These are phyloP conservation scores for Nothobranchius kuhntae DNA, from an alignment of 2,113 vertebrate species.

Conservation along the genomic window DNA sequence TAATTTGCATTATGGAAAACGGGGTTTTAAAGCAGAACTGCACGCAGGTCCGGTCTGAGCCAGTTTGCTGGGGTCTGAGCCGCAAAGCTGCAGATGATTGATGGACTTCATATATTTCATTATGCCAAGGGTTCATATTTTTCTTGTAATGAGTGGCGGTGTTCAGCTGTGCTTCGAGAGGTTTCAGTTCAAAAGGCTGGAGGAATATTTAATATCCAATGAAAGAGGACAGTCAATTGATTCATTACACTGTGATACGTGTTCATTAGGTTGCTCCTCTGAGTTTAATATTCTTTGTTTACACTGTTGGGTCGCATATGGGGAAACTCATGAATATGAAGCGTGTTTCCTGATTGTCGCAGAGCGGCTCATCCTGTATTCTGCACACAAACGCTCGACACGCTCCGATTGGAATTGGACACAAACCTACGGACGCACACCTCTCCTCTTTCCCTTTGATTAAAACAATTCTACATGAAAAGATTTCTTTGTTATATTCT, in stretches of 20 bases:
- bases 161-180: slow-evolving; percentile 17
- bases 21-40: slow-evolving; percentile 3
- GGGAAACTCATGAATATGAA: slow-evolving; percentile 77
- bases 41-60: slow-evolving; percentile 1
- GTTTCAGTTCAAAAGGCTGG: slow-evolving; percentile 59
- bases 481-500: slow-evolving; percentile 27
- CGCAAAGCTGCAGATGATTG: slow-evolving; percentile 35
- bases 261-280: slow-evolving; percentile 73
- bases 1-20: slow-evolving; percentile 15
- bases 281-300: slow-evolving; percentile 83
- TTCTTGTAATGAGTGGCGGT: slow-evolving; percentile 31
- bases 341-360: slow-evolving; percentile 57
- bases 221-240: slow-evolving; percentile 72
- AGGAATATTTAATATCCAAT: slow-evolving; percentile 86
- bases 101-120: slow-evolving; percentile 61
- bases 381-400: slow-evolving; percentile 26
- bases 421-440: slow-evolving; percentile 3
- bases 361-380: slow-evolving; percentile 50
- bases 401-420: background rate
- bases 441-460: slow-evolving; percentile 63
- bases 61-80: too few species aligned
- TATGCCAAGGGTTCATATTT: slow-evolving; percentile 52
- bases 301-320: slow-evolving; percentile 70
- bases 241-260: slow-evolving; percentile 73
- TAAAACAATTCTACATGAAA: slow-evolving; percentile 69